phyloP scores from a whole-genome alignment of 2,113 vertebrate genomes.

The Prionailurus bengalensis region DNA sequence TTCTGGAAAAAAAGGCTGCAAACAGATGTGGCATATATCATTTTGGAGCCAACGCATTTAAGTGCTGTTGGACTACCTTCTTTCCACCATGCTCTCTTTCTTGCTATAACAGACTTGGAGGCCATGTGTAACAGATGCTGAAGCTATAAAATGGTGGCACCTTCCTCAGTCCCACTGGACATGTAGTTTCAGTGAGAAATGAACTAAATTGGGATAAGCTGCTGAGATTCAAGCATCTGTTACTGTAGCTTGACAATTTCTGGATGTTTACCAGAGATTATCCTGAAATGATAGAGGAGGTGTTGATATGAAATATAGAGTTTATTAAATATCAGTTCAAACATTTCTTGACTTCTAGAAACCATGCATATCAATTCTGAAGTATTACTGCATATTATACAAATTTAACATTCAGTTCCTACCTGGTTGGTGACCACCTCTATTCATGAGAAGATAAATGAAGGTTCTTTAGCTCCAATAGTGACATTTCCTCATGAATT shows the following conservation, averaged over 20 bases:
- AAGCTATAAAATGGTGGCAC: not conserved
- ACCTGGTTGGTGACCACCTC: not conserved
- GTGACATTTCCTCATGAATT: not conserved
- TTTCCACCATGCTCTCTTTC: not conserved
- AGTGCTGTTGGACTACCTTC: not conserved
- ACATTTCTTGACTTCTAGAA: not conserved
- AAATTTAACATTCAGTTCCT: not conserved
- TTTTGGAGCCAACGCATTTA: not conserved
- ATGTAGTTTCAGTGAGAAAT: not conserved
- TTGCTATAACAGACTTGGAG: not conserved
- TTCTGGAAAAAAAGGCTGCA: not conserved
- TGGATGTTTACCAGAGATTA: not conserved
- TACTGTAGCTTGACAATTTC: not conserved
- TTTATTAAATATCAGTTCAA: not conserved
- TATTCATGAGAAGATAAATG: not conserved
- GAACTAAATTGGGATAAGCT: not conserved
- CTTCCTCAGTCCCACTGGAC: not conserved
- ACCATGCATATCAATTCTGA: not conserved
- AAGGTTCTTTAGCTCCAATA: not conserved
- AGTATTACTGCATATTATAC: not conserved
- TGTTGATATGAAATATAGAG: not conserved
- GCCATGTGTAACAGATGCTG: not conserved
- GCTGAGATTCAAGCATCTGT: not conserved
- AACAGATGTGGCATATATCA: not conserved
- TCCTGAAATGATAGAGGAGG: not conserved